These are phyloP conservation scores for Cervus canadensis DNA, from an alignment of 2,113 vertebrate genomes.

Conservation along the genomic window DNA sequence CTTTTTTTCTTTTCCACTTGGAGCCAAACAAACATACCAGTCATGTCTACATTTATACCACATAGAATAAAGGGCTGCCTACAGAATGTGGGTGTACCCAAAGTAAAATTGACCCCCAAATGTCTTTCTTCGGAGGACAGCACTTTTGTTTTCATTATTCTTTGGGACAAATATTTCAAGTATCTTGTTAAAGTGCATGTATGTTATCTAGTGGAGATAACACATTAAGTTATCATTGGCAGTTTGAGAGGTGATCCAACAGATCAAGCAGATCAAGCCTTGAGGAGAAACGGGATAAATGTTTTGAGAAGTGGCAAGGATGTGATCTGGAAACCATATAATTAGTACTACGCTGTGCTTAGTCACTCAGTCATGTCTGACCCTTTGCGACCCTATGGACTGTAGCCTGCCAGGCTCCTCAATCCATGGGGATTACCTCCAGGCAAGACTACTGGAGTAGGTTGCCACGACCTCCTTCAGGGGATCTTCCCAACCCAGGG, in stretches of 20 bases:
- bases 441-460: neutral
- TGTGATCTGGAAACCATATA: neutral
- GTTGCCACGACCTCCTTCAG: neutral
- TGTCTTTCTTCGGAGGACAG: neutral
- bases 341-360: neutral
- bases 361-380: neutral
- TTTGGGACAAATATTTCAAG: neutral
- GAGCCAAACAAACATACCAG: neutral
- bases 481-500: neutral
- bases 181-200: neutral
- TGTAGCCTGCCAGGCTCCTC: neutral
- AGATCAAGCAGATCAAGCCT: neutral
- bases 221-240: conserved; percentile 1
- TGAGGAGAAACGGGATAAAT: neutral
- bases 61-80: neutral
- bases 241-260: neutral
- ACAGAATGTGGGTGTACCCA: neutral
- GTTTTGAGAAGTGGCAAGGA: neutral
- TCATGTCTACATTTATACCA: neutral
- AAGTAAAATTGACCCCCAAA: neutral
- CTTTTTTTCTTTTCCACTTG: neutral
- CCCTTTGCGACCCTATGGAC: neutral
- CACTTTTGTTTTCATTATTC: conserved; percentile 5
- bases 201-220: neutral
- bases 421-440: neutral